phyloP scores from a whole-genome alignment of 2,888 invertebrate genomes.

The Petrophora chlorosata region DNA sequence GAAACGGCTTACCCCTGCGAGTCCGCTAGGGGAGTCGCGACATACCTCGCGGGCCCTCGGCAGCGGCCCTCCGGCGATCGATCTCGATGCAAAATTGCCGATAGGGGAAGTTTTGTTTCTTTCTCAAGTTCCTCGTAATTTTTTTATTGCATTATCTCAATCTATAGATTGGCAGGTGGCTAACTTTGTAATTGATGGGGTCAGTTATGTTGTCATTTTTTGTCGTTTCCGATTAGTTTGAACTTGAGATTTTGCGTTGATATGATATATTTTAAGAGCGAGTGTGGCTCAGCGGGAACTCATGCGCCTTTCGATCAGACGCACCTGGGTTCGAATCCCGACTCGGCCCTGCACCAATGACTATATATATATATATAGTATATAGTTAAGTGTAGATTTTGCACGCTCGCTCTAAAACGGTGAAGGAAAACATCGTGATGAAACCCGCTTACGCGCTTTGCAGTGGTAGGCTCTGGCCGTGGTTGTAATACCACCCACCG shows the following conservation, averaged over 20 bases:
- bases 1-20: constrained; percentile 83
- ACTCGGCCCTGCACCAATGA: too few species aligned
- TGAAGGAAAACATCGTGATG: too few species aligned
- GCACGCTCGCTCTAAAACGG: too few species aligned
- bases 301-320: too few species aligned
- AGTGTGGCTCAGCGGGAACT: too few species aligned
- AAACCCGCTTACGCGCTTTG: too few species aligned
- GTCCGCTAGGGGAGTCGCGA: constrained; percentile 61
- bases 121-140: constrained; percentile 66
- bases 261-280: neutral
- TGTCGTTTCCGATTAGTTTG: neutral
- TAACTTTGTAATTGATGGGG: constrained; percentile 32
- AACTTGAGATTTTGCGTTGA: neutral
- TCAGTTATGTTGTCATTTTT: constrained; percentile 17
- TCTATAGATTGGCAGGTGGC: constrained; percentile 42
- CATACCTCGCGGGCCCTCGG: constrained; percentile 56
- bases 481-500: too few species aligned
- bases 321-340: too few species aligned
- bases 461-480: too few species aligned
- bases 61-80: constrained; percentile 59
- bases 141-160: constrained; percentile 64
- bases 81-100: constrained; percentile 79
- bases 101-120: constrained; percentile 69
- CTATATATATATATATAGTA: too few species aligned
- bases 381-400: too few species aligned